These are phyloP conservation scores for Acrobasis repandana DNA, from an alignment of 2,888 invertebrate genomes.

Conservation along the genomic window DNA sequence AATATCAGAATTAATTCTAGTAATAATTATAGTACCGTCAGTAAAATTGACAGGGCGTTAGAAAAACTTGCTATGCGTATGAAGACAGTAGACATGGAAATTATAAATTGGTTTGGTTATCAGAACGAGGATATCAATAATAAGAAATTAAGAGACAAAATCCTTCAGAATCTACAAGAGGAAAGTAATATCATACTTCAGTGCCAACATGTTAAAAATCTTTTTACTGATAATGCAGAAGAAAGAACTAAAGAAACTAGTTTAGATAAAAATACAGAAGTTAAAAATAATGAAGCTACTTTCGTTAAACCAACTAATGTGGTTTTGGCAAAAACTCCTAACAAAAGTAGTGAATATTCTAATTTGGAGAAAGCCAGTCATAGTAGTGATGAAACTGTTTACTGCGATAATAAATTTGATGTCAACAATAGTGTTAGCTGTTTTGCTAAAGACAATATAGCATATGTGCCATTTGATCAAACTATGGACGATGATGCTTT, in stretches of 20 bases:
- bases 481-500: slow-evolving; percentile 61
- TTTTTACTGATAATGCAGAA: slow-evolving; percentile 25
- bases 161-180: slow-evolving; percentile 44
- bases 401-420: not conserved
- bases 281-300: slow-evolving; percentile 18
- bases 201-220: slow-evolving; percentile 41
- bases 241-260: not conserved
- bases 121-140: slow-evolving; percentile 34
- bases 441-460: slow-evolving; percentile 25
- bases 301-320: slow-evolving; percentile 18
- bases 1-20: slow-evolving; percentile 1
- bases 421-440: no score
- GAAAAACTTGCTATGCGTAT: slow-evolving; percentile 41
- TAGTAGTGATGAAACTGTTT: not conserved
- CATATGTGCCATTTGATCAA: slow-evolving; percentile 34
- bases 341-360: not conserved
- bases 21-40: slow-evolving; percentile 23
- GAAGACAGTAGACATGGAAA: slow-evolving; percentile 50
- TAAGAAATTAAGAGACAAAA: slow-evolving; percentile 38
- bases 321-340: not conserved
- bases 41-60: slow-evolving; percentile 33
- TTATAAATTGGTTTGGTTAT: slow-evolving; percentile 50
- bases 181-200: slow-evolving; percentile 46
- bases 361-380: slow-evolving; percentile 18
- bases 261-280: slow-evolving; percentile 8